Base-by-base conservation (phyloP, 2,797 vertebrate species). In the Scyliorhinus canicula region DNA sequence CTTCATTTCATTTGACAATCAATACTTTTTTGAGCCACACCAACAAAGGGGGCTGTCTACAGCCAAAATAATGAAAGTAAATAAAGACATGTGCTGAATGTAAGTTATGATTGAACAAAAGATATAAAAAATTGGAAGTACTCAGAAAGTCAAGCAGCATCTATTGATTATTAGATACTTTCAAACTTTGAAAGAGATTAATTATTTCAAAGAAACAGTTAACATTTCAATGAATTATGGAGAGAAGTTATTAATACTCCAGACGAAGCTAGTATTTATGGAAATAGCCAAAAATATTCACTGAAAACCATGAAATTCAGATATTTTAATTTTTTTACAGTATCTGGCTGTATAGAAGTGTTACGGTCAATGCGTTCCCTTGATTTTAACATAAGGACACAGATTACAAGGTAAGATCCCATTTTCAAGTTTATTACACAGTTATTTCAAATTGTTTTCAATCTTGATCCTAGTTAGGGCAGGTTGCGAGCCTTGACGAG, bases 271-370 rank as follows among this genome's bases (percentile, higher is more conserved):
- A 47, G 26, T 8, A 40, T 50, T 28, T 69, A 35, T 50, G 4
- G 26, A 69, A 69, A 93, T 44, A 40, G 40, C 12, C 88, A 60
- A 91, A 93, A n/a, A 47, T 67, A 16, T 44, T 93, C 67, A 67
- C 47, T 67, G 19, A 44, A 44, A 93, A 60, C 50, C 31, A 55
- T 44, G 14, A 63, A 19, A 93, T 67, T 65, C n/a, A 26, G 60
- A 67, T n/a, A 40, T 91, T 91, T 40, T 28, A 11, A 6, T 96
- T 96, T 97, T 96, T 97, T 98, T n/a, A 28, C 97, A 99, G 99
- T 99, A 99, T 96, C 97, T 99, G 97, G 99, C 50, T 99, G 99
- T 96, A 98, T 99, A 96, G 99, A 99, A 97, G 99, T 99, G 95
- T 98, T 99, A 94, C 98, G 98, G 88, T 99, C 99, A 55, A 99